Evolutionary conservation across 2,113 vertebrate species (phyloP), one percentile per base, ranked within the genome.

Genomic region (Dicaeum eximium): DNA sequence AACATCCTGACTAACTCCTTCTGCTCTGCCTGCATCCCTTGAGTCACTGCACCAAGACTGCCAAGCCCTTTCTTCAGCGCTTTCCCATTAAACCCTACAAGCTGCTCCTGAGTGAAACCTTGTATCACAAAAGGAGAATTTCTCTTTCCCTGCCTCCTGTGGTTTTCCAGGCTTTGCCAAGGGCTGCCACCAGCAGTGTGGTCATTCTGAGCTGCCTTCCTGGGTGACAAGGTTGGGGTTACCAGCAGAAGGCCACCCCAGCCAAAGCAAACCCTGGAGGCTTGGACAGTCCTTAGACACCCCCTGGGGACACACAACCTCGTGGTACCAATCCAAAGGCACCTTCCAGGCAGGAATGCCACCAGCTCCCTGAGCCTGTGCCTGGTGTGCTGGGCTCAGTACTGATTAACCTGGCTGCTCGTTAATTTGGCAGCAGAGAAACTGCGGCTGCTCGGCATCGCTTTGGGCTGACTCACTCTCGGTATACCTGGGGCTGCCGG

Each of bases 161-260:
- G 5, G 11, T 50, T 50, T 31, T 15, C 54, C 51, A 35, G 47
- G 5, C 50, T 47, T 30, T 93, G 42, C 57, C 66, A 61, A 17
- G 0, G 0, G 1, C 69, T 64, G 40, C 61, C 19, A 0, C 0
- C 19, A 24, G 44, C 35, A 6, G 14, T 1, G n/a, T 0, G 6
- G n/a, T 33, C 15, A 0, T 11, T 67, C 42, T 1, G 0, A 72
- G 80, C 44, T 19, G 14, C 57, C 25, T 31, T 15, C 23, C 42
- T 13, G 15, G 11, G 27, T 57, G 23, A 9, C 56, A 25, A 30
- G 7, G 6, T 2, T 66, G 85, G 27, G 19, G n/a, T 40, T 18
- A 31, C n/a, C 51, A 42, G n/a, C 54, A 78, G 69, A 38, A 50
- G 12, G 44, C 42, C 42, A 40, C 61, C 50, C 47, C 35, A 25